A percentile compares a stretch with the other conserved stretches of the same genome.
These are phyloP conservation scores for Oryctes rhinoceros DNA, from an alignment of 1,140 invertebrate species.

Conservation along the genomic window DNA sequence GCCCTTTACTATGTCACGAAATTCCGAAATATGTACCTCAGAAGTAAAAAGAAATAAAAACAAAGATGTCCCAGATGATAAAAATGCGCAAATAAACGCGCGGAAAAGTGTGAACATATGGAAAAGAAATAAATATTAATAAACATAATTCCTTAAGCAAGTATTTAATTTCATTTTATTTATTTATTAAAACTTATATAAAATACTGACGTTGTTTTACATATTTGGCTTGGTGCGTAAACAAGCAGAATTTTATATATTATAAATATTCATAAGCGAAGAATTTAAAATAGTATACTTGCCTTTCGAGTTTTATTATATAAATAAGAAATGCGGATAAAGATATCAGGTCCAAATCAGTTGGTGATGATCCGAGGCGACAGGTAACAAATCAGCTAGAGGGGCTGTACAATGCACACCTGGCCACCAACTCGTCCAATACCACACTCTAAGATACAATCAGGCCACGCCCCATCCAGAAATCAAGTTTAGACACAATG, in stretches of 20 bases:
- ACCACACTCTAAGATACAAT: slow-evolving; percentile 30
- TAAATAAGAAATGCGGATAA: slow-evolving; percentile 45
- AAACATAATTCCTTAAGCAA: too few species aligned
- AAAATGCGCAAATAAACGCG: too few species aligned
- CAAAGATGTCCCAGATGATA: too few species aligned
- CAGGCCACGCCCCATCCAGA: slow-evolving; percentile 38
- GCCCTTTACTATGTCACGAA: too few species aligned
- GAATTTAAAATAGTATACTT: not conserved
- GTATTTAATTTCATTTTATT: too few species aligned
- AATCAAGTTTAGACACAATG: slow-evolving; percentile 39
- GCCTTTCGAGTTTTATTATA: slow-evolving; percentile 13
- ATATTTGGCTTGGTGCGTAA: too few species aligned
- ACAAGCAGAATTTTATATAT: slow-evolving; percentile 54
- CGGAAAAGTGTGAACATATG: too few species aligned
- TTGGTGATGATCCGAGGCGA: slow-evolving; percentile 48
- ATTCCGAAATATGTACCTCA: too few species aligned
- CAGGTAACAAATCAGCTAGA: slow-evolving; percentile 51
- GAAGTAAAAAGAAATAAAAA: too few species aligned
- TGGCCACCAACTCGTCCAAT: slow-evolving; percentile 49
- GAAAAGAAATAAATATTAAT: too few species aligned
- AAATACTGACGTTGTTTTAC: too few species aligned
- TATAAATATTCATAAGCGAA: slow-evolving; percentile 14
- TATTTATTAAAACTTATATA: too few species aligned
- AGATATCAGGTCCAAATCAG: slow-evolving; percentile 46
- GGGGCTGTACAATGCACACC: slow-evolving; percentile 47